Conservation (phyloP, 2,797 vertebrate species). For the Halcyon chelicuti region DNA sequence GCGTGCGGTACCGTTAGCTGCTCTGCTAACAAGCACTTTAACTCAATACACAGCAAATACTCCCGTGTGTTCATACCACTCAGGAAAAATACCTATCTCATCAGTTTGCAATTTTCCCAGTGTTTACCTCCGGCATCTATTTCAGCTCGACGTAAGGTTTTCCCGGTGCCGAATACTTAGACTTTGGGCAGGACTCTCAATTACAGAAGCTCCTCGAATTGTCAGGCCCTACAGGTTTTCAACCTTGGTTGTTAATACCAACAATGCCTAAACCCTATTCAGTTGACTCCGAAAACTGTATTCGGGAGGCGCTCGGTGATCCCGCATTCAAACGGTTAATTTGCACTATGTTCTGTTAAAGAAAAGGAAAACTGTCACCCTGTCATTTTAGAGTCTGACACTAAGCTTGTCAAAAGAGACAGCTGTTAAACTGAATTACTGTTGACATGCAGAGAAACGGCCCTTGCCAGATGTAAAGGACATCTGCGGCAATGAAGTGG, state of each 20-base stretch:
- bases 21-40: not conserved
- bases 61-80: not conserved
- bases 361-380: slow-evolving; percentile 81
- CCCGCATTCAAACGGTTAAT: slow-evolving; percentile 78
- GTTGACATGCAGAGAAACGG: slow-evolving; percentile 80
- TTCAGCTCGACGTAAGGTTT: not conserved
- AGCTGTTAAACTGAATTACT: slow-evolving; percentile 87
- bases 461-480: slow-evolving; percentile 85
- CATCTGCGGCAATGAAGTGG: slow-evolving; percentile 83
- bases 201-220: not conserved
- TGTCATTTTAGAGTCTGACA: slow-evolving; percentile 83
- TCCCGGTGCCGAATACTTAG: not conserved
- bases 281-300: not conserved
- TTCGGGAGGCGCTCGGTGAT: slow-evolving; percentile 8
- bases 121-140: not conserved
- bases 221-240: not conserved
- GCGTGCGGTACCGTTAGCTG: not conserved
- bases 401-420: slow-evolving; percentile 86
- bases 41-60: not conserved
- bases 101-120: not conserved
- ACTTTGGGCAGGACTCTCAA: slow-evolving; percentile 17
- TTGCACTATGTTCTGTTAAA: slow-evolving; percentile 75
- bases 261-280: slow-evolving; percentile 24
- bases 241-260: not conserved
- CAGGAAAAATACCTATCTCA: not conserved